phyloP scores from a whole-genome alignment of 2,797 vertebrate genomes.

The Notolabrus celidotus region DNA sequence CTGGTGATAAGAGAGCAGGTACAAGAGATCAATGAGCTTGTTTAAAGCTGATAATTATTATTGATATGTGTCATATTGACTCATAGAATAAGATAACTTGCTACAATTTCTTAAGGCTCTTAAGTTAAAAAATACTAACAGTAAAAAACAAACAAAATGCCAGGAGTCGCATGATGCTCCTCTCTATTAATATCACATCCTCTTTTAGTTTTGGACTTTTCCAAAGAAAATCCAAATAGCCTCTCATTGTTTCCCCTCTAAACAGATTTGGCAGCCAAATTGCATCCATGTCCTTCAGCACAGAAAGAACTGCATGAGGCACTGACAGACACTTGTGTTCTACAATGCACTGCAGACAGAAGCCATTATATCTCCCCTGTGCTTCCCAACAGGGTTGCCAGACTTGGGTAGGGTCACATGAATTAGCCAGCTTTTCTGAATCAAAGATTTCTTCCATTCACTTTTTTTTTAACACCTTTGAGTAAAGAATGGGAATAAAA shows the following conservation, averaged over 20 bases:
- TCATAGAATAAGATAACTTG: constrained; percentile 4
- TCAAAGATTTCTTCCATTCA: constrained; percentile 3
- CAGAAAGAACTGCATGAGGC: constrained; percentile 30
- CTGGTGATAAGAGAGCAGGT: constrained; percentile 40
- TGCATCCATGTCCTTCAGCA: constrained; percentile 38
- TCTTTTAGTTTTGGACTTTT: constrained; percentile 10
- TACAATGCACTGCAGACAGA: constrained; percentile 52
- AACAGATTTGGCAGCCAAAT: constrained; percentile 25
- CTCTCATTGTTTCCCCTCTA: constrained; percentile 15
- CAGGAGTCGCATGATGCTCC: neutral
- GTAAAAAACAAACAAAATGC: neutral
- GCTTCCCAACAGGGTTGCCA: constrained; percentile 44
- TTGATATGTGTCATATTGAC: neutral
- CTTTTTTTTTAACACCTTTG: neutral
- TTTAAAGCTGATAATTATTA: constrained; percentile 23
- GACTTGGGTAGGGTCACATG: constrained; percentile 42
- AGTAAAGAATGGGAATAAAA: neutral
- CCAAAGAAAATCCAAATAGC: constrained; percentile 11
- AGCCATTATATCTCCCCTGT: constrained; percentile 56
- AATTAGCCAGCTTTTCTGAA: neutral
- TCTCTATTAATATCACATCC: constrained; percentile 3
- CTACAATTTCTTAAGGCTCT: constrained; percentile 9
- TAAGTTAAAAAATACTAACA: neutral
- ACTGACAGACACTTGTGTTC: constrained; percentile 45
- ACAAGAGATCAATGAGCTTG: constrained; percentile 19